These are phyloP conservation scores for Lithophane socia DNA, from an alignment of 2,888 invertebrate genomes.

Conservation along the genomic window DNA sequence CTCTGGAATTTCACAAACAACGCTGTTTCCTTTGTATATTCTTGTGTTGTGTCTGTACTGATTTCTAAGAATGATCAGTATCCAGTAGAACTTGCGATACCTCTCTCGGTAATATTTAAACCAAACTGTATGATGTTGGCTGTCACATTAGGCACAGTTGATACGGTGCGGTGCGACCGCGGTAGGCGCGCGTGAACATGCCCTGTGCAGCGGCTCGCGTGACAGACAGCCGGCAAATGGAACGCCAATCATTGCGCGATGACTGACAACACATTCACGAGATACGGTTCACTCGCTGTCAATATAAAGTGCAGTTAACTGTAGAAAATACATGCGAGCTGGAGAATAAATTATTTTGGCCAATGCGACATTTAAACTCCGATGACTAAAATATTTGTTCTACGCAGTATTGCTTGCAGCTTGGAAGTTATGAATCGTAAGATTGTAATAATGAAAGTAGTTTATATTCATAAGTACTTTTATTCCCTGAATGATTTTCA, in stretches of 20 bases:
- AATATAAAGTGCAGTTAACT: not conserved
- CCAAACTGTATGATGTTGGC: not conserved
- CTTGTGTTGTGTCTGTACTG: not conserved
- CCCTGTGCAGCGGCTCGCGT: not conserved
- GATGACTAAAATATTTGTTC: not conserved
- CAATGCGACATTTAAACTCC: no score
- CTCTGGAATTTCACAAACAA: not conserved
- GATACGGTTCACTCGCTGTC: slow-evolving; percentile 4
- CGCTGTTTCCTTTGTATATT: not conserved
- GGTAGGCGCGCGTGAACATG: not conserved
- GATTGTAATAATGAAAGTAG: not conserved
- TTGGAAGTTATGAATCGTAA: no score
- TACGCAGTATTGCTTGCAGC: no score
- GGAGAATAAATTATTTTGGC: no score
- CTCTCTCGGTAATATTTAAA: not conserved
- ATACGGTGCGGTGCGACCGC: not conserved
- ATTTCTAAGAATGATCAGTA: not conserved
- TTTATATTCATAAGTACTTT: not conserved
- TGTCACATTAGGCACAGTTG: not conserved
- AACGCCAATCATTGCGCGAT: slow-evolving; percentile 15
- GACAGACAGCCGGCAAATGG: slow-evolving; percentile 11
- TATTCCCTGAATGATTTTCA: not conserved
- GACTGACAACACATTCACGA: slow-evolving; percentile 1
- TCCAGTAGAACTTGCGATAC: not conserved
- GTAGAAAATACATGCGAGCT: not conserved